These are phyloP conservation scores for Drosophila aff. DNA, from an alignment of 1,140 invertebrate species.

Conservation along the genomic window DNA sequence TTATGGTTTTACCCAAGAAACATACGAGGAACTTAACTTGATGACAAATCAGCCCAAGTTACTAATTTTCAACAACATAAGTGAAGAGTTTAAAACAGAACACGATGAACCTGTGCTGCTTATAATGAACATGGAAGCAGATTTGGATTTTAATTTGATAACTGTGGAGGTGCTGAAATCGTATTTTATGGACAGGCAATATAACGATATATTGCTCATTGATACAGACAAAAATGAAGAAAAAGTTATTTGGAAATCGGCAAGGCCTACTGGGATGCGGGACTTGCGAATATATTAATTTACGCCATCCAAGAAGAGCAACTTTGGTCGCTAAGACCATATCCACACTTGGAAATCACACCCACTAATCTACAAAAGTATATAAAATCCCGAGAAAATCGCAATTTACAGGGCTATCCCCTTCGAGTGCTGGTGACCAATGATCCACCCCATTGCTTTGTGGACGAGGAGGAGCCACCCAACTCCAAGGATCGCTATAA, in stretches of 20 bases:
- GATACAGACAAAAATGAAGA: neutral
- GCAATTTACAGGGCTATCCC: constrained; percentile 34
- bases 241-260: constrained; percentile 6
- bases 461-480: neutral
- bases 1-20: neutral
- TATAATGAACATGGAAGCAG: constrained; percentile 3
- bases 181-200: constrained; percentile 34
- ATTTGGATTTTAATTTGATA: constrained; percentile 11
- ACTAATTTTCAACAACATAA: constrained; percentile 16
- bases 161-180: neutral
- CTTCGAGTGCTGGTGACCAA: constrained; percentile 40
- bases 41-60: neutral
- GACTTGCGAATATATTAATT: constrained; percentile 21
- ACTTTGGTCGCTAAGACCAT: constrained; percentile 4
- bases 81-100: constrained; percentile 15
- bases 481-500: constrained; percentile 24
- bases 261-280: constrained; percentile 18
- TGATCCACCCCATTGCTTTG: constrained; percentile 49
- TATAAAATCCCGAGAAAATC: neutral
- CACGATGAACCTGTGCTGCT: constrained; percentile 34
- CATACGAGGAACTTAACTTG: neutral
- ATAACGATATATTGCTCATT: constrained; percentile 27
- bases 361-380: constrained; percentile 1
- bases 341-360: neutral
- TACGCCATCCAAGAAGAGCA: neutral